A percentile compares a stretch with the other conserved stretches of the same genome.
Conservation (phyloP, 2,797 vertebrate species). For the Phoeniculus purpureus region DNA sequence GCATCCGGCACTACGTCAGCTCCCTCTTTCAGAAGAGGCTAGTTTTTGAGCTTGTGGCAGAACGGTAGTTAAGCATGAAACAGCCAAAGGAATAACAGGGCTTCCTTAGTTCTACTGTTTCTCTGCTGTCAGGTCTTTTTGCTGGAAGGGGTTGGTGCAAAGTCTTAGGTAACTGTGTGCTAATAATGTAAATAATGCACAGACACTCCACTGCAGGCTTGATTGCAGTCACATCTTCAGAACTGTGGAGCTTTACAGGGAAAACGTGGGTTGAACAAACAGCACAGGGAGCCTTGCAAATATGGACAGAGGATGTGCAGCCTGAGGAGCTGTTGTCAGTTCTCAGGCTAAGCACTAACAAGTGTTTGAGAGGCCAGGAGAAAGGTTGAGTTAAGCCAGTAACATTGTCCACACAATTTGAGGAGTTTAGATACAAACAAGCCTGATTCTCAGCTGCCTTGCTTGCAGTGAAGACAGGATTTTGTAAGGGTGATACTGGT, state of each 20-base stretch:
- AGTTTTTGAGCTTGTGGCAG: neutral
- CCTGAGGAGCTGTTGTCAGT: neutral
- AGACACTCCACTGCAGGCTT: neutral
- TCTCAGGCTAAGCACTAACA: neutral
- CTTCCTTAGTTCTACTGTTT: neutral
- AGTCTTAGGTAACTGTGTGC: neutral
- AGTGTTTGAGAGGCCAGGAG: neutral
- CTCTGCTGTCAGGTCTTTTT: neutral
- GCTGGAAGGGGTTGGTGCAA: neutral
- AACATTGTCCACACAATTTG: neutral
- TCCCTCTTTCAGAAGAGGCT: neutral
- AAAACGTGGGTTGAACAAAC: neutral
- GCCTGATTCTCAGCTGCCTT: neutral
- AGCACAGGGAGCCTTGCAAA: neutral
- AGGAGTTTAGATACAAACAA: neutral
- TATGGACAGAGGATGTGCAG: neutral
- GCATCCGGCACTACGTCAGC: neutral
- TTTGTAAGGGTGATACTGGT: neutral
- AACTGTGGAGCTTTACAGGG: neutral
- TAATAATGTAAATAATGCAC: neutral
- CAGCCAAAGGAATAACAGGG: rapidly evolving
- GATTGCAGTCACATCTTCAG: neutral
- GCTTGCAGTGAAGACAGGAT: neutral
- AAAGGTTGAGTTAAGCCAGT: neutral
- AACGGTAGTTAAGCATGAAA: neutral